Evolutionary conservation across 1,140 invertebrate genomes (phyloP), one percentile per base, ranked within the genome.

Genomic region (Macrostomum lignano): DNA sequence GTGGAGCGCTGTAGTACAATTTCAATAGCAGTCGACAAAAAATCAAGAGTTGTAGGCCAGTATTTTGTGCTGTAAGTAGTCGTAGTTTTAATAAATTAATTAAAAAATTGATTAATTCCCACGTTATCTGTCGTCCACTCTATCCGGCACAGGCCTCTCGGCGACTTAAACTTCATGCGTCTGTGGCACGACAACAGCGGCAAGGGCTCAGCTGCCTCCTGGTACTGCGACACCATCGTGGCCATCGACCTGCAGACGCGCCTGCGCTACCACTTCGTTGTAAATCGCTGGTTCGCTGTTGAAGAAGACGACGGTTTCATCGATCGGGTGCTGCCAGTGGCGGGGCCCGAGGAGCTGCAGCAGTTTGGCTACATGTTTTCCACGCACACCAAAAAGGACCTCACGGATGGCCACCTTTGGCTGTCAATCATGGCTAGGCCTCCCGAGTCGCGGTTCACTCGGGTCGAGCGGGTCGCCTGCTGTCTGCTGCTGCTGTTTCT

Each of bases 181-280:
- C 50, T 66, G 3, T 66, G 65, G 65, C 64, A 66, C 38, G 63
- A 66, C 43, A 64, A 64, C 42, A 53, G 52, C n/a, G 65, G 65
- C 1, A 49, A 51, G 33, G 61, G 61, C 3, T 47, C 52, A 17
- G 42, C 50, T 13, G 59, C 52, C 3, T 64, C 64, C 0, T 67
- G 65, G 65, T 65, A 52, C 38, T 46, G 65, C 19, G 57, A 58
- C 26, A 54, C 55, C 38, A 45, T 66, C 17, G 43, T 63, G 3
- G 44, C 66, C 3, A 44, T 53, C 17, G 65, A 67, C 39, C 40
- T 67, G 11, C 63, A 65, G 45, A 65, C 61, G 0, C 50, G 56
- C 11, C 44, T 57, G 34, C 61, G 60, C 34, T 64, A 49, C 41
- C 46, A 59, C 36, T 67, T 67, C 41, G 55, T 64, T 24, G 46